These are phyloP conservation scores for Manacus vitellinus DNA, from an alignment of 2,113 vertebrate genomes.

Conservation along the genomic window DNA sequence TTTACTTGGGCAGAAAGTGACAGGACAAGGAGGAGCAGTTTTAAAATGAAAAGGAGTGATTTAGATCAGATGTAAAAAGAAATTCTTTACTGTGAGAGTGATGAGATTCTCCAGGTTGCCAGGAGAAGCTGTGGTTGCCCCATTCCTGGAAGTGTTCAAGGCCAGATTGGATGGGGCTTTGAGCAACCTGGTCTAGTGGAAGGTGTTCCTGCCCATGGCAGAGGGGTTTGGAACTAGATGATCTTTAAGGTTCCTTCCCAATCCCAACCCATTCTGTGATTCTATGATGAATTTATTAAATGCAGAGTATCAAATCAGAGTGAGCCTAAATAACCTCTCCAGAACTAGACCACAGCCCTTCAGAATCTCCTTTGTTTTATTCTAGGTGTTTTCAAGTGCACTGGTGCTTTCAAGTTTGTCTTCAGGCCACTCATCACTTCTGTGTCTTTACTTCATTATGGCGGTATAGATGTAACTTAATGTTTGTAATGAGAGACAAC, in stretches of 20 bases:
- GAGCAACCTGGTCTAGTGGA: not conserved
- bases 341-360: not conserved
- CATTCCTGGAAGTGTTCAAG: not conserved
- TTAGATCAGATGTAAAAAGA: not conserved
- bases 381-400: not conserved
- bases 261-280: not conserved
- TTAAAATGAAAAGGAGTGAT: not conserved
- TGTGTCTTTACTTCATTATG: not conserved
- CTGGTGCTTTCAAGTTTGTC: not conserved
- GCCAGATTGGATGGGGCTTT: not conserved
- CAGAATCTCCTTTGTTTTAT: not conserved
- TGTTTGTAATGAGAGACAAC: not conserved
- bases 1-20: not conserved
- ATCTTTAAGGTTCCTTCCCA: not conserved
- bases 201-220: not conserved
- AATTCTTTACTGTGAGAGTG: not conserved
- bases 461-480: not conserved
- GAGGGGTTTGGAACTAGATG: accelerated
- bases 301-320: not conserved
- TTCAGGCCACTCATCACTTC: not conserved
- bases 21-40: not conserved
- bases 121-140: not conserved
- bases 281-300: not conserved
- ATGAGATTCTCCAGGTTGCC: not conserved
- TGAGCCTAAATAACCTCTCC: not conserved